phyloP scores from a whole-genome alignment of 2,113 vertebrate species.

The Lasiurus borealis region DNA sequence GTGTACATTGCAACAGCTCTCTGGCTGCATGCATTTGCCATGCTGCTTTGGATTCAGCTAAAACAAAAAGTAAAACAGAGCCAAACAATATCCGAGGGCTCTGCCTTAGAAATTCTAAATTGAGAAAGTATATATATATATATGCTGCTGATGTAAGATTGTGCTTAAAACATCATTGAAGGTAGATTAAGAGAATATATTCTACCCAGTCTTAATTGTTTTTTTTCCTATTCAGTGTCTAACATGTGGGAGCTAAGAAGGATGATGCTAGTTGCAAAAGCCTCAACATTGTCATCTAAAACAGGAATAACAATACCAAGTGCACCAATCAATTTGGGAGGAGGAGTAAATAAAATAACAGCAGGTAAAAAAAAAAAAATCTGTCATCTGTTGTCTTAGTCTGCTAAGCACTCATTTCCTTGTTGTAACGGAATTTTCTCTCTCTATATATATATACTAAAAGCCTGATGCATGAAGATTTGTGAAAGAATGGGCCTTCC shows the following conservation, averaged over 20 bases:
- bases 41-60: neutral
- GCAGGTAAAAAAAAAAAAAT: neutral
- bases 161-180: neutral
- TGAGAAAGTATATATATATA: too few species aligned
- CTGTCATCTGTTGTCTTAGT: neutral
- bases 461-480: too few species aligned
- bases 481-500: too few species aligned
- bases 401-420: neutral
- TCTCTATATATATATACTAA: too few species aligned
- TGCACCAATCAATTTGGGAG: neutral
- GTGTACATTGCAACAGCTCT: neutral
- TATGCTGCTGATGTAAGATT: neutral
- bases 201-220: neutral
- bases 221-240: neutral
- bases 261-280: neutral
- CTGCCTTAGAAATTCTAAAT: neutral
- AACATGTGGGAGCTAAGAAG: neutral
- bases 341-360: neutral
- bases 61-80: slow-evolving; percentile 3
- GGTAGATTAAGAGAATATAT: slow-evolving; percentile 22
- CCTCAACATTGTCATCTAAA: neutral
- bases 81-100: neutral
- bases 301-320: neutral
- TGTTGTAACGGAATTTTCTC: neutral
- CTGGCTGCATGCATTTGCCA: neutral